Percentiles rank a stretch among this genome's conserved stretches.
phyloP scores from a whole-genome alignment of 2,113 vertebrate species.

The Barbus barbus region DNA sequence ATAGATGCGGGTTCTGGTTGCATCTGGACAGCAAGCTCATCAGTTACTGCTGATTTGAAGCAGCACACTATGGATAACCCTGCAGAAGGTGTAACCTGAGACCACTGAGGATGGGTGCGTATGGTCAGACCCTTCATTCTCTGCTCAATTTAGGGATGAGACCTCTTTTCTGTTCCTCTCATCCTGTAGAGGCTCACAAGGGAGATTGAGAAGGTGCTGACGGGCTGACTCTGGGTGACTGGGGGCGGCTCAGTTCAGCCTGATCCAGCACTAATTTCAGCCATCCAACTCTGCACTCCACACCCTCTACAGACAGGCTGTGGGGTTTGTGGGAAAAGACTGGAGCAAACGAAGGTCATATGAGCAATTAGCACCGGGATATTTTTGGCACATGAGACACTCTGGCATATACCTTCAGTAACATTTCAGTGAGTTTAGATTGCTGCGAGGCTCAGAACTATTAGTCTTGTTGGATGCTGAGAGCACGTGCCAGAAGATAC shows the following conservation, averaged over 20 bases:
- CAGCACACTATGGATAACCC: constrained; percentile 49
- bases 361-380: constrained; percentile 35
- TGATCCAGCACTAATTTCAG: constrained; percentile 69
- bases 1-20: constrained; percentile 66
- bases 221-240: constrained; percentile 54
- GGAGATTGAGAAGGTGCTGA: constrained; percentile 59
- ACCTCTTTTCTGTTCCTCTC: constrained; percentile 21
- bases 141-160: constrained; percentile 23
- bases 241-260: constrained; percentile 49
- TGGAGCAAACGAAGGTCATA: constrained; percentile 32
- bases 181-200: constrained; percentile 3
- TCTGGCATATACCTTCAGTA: constrained; percentile 34
- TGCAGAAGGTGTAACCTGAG: constrained; percentile 57
- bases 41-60: constrained; percentile 57
- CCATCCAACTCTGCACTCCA: constrained; percentile 61
- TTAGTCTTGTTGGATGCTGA: not conserved
- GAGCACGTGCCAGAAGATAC: constrained; percentile 1
- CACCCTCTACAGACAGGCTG: not conserved
- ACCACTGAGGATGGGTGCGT: not conserved
- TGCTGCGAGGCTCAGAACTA: not conserved
- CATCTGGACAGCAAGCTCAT: constrained; percentile 70
- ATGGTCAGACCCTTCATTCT: constrained; percentile 31
- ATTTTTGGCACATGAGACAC: constrained; percentile 47
- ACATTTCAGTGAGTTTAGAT: constrained; percentile 22
- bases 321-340: constrained; percentile 10